Evolutionary conservation across 1,140 invertebrate genomes (phyloP).

Genomic region (Sinonovacula constricta): DNA sequence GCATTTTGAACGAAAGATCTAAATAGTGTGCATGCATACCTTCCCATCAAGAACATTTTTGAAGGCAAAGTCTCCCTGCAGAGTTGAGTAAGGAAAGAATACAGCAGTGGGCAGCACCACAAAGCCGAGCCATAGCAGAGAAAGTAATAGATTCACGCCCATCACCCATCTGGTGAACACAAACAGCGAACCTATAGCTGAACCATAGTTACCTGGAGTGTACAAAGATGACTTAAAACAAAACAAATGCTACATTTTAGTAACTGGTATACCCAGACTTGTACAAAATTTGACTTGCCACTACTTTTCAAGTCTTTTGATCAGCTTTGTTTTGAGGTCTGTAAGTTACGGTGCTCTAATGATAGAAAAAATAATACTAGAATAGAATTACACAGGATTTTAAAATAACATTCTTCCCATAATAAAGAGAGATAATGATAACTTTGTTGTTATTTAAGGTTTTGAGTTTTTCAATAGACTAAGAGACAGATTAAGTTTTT

Average conservation of each 20-base stretch:
- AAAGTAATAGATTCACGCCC: constrained; percentile 53
- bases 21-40: constrained; percentile 53
- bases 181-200: constrained; percentile 64
- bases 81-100: constrained; percentile 50
- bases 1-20: too few species aligned
- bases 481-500: neutral
- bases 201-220: constrained; percentile 66
- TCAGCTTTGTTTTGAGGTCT: neutral
- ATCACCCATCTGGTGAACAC: constrained; percentile 63
- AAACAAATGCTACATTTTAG: neutral
- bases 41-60: constrained; percentile 62
- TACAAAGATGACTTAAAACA: neutral
- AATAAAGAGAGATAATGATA: too few species aligned
- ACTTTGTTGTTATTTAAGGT: neutral
- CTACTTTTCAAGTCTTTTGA: neutral
- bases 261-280: neutral
- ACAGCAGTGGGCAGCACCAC: constrained; percentile 62
- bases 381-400: too few species aligned
- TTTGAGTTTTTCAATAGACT: neutral
- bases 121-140: constrained; percentile 56
- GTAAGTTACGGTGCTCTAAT: neutral
- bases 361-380: neutral
- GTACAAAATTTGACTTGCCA: neutral
- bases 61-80: constrained; percentile 46
- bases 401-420: too few species aligned